Evolutionary conservation across 1,140 invertebrate species (phyloP), one percentile per base, ranked within the genome.

Genomic region (Bathynomus jamesi): DNA sequence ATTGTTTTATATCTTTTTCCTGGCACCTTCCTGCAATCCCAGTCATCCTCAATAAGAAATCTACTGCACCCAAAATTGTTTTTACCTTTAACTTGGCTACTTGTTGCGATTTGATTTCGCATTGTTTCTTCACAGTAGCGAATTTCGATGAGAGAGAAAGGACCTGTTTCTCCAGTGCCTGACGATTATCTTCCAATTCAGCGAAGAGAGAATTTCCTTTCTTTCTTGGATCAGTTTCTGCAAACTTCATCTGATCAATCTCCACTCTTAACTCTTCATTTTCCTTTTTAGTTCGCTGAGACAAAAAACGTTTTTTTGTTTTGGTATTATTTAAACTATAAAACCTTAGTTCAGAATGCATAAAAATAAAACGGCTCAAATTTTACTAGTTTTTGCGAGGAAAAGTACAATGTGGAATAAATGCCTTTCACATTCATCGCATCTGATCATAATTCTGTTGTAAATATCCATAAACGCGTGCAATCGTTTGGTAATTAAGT

Each of bases 131-230:
- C 13, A 64, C n/a, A 28, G 63, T 3, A 0, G 25, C 21, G 11
- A 28, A 70, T 24, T 70, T 13, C 4, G 2, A 4, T 5, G 28
- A 27, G 3, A 70, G 61, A 25, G 61, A 63, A 11, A 63, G 3
- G 40, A 63, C 61, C 29, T 63, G 28, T 27, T 70, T 61, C 61
- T 70, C 69, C 30, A 70, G 2, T n/a, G 17, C 21, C 7, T 70
- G 69, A n/a, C 69, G 28, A 31, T 70, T 31, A 30, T 70, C 69
- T 30, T 25, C 69, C 60, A 70, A 28, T 28, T 70, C 69, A 13
- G 69, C 69, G 64, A 70, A 70, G 28, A 70, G 61, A 4, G 69
- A 70, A 29, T 70, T 70, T 13, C 69, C 69, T 29, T 70, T 70
- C n/a, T 31, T 64, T 17, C 27, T 64, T 2, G 69, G 69, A 21